phyloP scores from a whole-genome alignment of 1,140 invertebrate species.

The Zaprionus davidi region DNA sequence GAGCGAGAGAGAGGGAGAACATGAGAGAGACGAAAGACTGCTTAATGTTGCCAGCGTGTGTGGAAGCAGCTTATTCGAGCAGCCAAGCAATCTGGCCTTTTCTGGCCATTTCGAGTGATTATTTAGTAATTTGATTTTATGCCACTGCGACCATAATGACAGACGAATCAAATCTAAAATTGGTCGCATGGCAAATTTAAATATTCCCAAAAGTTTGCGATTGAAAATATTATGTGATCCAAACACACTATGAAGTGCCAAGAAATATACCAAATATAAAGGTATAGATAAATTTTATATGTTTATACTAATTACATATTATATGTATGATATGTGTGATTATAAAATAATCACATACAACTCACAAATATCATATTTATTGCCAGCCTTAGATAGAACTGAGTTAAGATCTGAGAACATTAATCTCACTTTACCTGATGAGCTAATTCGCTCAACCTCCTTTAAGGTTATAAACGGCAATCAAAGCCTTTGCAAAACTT shows the following conservation, averaged over 20 bases:
- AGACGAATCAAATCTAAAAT: constrained; percentile 50
- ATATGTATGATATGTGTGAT: no score
- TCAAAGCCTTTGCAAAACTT: not conserved
- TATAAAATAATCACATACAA: no score
- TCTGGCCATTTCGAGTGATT: constrained; percentile 33
- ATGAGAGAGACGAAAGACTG: constrained; percentile 14
- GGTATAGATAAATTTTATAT: no score
- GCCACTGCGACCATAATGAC: constrained; percentile 39
- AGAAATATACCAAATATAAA: not conserved
- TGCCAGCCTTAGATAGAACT: no score
- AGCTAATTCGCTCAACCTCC: not conserved
- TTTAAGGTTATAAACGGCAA: not conserved
- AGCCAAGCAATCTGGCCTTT: constrained; percentile 8
- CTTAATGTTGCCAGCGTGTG: constrained; percentile 22
- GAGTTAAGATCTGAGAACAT: no score
- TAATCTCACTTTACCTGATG: not conserved
- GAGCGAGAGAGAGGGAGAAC: not conserved
- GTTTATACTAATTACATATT: no score
- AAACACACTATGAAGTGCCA: no score
- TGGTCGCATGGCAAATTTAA: not conserved
- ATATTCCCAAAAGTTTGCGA: not conserved
- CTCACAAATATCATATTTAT: no score
- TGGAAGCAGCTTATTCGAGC: constrained; percentile 20
- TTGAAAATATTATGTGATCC: not conserved
- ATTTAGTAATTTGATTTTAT: constrained; percentile 38